These are phyloP conservation scores for Etia nguti DNA, from an alignment of 2,113 vertebrate species.

Conservation along the genomic window DNA sequence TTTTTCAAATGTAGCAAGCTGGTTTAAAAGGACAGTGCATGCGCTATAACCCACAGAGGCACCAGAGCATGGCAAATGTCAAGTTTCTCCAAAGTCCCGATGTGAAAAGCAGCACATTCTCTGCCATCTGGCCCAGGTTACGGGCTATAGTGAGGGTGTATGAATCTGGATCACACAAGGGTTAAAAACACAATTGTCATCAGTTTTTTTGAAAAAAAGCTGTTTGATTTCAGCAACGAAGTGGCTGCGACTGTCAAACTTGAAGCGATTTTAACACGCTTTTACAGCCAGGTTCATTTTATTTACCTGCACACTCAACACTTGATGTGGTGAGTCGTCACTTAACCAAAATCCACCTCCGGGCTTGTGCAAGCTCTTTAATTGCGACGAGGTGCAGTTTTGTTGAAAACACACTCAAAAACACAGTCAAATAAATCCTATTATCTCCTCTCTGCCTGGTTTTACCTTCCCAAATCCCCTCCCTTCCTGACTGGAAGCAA, in stretches of 20 bases:
- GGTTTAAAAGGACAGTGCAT: not conserved
- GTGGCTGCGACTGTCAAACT: not conserved
- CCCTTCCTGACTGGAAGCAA: not conserved
- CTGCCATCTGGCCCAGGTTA: not conserved
- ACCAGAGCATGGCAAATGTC: constrained; percentile 11
- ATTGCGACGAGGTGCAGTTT: not conserved
- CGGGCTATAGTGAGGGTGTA: not conserved
- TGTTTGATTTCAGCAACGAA: not conserved
- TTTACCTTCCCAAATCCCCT: not conserved
- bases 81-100: not conserved
- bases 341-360: not conserved
- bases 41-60: not conserved
- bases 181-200: not conserved
- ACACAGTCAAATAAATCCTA: not conserved
- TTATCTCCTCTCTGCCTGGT: not conserved
- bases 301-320: not conserved
- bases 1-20: not conserved
- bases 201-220: not conserved
- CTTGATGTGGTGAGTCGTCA: not conserved
- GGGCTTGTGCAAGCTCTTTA: not conserved
- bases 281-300: not conserved
- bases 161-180: not conserved
- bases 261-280: not conserved
- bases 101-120: not conserved
- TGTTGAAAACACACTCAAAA: not conserved